Evolutionary conservation across 1,140 invertebrate genomes (phyloP), one percentile per base, ranked within the genome.

Genomic region (Zaprionus vittiger): DNA sequence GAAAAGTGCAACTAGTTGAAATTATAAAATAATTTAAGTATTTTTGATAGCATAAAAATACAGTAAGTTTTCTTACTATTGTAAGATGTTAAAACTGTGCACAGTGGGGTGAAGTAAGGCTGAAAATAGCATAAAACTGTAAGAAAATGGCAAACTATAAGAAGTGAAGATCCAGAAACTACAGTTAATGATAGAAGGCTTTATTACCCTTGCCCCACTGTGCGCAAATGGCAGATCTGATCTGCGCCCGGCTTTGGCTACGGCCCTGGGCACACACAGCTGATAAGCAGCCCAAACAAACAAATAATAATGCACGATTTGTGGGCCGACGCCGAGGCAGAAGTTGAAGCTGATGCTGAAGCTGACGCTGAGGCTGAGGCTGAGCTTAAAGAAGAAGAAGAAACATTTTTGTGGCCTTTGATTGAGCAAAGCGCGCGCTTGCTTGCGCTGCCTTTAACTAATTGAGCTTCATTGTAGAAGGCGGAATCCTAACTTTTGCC

Each of bases 261-360:
- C 34, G 57, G 70, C 60, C 61, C 47, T 55, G 68, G 68, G 38
- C 65, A 17, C n/a, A 47, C 57, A 26, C 63, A 79, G 73, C 84
- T 90, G 84, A 89, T 89, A 89, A 90, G 84, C 85, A 89, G 73
- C 67, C 85, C 85, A 79, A 87, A 89, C 85, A 89, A 89, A 89
- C 81, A 89, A 84, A 89, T 84, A 89, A 90, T 90, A 90, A 90
- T 81, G 85, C 85, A 84, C 84, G 79, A 89, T 90, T 89, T 87
- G 83, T 86, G 83, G 79, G 65, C 72, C 56, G 62, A 26, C 54
- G 62, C 67, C 26, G 22, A 64, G 38, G 37, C 49, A 28, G 54
- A 17, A 52, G 61, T n/a, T 17, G 52, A 54, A 9, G 49, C 49
- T 54, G 20, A 15, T 5, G 49, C 49, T 54, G 41, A 15, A 24